Evolutionary conservation across 2,888 invertebrate species (phyloP).

Genomic region (Stenurella melanura): DNA sequence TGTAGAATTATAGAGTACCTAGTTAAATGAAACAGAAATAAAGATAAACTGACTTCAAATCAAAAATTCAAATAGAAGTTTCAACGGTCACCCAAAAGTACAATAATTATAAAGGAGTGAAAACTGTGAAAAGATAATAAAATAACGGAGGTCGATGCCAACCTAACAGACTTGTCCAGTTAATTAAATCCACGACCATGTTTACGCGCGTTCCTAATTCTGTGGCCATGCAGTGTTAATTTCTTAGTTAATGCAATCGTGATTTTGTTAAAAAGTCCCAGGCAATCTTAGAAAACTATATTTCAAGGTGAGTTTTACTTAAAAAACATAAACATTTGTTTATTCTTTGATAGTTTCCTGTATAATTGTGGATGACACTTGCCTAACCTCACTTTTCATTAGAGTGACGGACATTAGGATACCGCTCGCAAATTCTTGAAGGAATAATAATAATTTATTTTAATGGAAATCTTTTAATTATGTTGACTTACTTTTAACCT

Average conservation of each 20-base stretch:
- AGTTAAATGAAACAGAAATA: too few species aligned
- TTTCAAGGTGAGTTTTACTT: slow-evolving; percentile 33
- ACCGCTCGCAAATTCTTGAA: too few species aligned
- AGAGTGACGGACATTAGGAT: not conserved
- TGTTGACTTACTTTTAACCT: too few species aligned
- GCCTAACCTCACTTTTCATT: not conserved
- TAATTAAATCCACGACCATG: not conserved
- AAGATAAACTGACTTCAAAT: too few species aligned
- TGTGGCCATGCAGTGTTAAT: not conserved
- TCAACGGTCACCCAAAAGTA: too few species aligned
- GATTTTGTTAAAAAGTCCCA: not conserved
- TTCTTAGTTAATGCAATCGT: not conserved
- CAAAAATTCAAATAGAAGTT: too few species aligned
- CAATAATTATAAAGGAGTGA: too few species aligned
- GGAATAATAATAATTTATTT: too few species aligned
- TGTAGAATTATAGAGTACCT: too few species aligned
- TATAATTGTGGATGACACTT: slow-evolving; percentile 2
- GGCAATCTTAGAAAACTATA: not conserved
- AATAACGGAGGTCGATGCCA: not conserved
- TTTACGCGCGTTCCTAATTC: not conserved
- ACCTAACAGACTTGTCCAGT: not conserved
- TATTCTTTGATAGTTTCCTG: not conserved
- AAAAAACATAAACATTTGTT: not conserved
- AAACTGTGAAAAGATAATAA: not conserved
- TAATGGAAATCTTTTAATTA: too few species aligned